Evolutionary conservation across 2,797 vertebrate species (phyloP).

Genomic region (Chiloscyllium punctatum): DNA sequence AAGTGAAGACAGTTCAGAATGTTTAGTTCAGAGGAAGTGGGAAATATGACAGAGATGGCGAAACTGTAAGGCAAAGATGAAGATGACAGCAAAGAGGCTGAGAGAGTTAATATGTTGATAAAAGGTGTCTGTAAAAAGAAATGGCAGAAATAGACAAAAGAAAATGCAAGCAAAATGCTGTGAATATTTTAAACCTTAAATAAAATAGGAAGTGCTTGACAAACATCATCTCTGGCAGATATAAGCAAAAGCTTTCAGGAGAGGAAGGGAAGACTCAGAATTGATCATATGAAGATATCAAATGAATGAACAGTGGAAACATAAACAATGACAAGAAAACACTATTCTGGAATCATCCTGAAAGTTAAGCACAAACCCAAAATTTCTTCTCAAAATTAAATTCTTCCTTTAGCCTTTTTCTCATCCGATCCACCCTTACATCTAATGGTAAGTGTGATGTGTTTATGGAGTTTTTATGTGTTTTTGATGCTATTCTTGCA

Average conservation of each 20-base stretch:
- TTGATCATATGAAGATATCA: background rate
- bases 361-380: background rate
- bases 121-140: background rate
- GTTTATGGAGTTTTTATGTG: background rate
- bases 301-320: background rate
- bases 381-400: background rate
- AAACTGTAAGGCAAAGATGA: background rate
- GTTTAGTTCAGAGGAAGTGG: background rate
- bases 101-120: background rate
- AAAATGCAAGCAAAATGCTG: no score
- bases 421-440: background rate
- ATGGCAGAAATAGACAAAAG: background rate
- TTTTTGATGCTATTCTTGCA: background rate
- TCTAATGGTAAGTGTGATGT: background rate
- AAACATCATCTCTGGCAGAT: no score
- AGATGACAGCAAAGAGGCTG: background rate
- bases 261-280: background rate
- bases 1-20: background rate
- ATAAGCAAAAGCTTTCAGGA: no score
- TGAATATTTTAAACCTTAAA: no score
- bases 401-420: background rate
- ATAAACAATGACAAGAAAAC: background rate
- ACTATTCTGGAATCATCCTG: background rate
- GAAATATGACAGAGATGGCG: background rate
- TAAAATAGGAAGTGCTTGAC: no score